Evolutionary conservation across 53 echinoderm and acorn worm species (phyloP).

Genomic region (Echinometra lucunter): DNA sequence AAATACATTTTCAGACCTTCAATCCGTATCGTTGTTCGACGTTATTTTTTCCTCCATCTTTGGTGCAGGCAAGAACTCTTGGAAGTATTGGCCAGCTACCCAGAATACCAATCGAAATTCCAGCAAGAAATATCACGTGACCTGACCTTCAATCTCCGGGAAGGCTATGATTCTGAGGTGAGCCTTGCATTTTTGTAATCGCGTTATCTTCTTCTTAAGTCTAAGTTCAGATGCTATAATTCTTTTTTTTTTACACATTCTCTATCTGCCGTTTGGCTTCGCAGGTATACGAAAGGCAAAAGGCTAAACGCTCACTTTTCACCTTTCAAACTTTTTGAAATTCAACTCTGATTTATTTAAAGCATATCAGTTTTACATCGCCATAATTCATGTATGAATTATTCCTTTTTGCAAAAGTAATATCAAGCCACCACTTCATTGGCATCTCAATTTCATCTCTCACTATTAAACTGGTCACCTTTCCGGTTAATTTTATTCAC

Average conservation of each 20-base stretch:
- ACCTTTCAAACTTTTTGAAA: neutral
- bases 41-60: neutral
- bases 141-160: slow-evolving; percentile 94
- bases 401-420: neutral
- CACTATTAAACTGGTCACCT: neutral
- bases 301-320: neutral
- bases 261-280: neutral
- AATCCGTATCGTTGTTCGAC: neutral
- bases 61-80: slow-evolving; percentile 84
- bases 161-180: slow-evolving; percentile 89
- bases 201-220: neutral
- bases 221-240: neutral
- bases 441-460: slow-evolving; percentile 21
- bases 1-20: too few species aligned
- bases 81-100: slow-evolving; percentile 91
- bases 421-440: slow-evolving; percentile 19
- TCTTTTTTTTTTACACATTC: neutral
- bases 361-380: slow-evolving; percentile 4
- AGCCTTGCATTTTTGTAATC: slow-evolving; percentile 1
- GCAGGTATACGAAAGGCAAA: neutral
- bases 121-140: slow-evolving; percentile 89
- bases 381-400: neutral
- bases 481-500: slow-evolving; percentile 13
- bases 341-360: neutral
- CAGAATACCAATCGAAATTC: slow-evolving; percentile 89